Conservation (phyloP, 1,140 invertebrate genomes). For the Metopolophium dirhodum region DNA sequence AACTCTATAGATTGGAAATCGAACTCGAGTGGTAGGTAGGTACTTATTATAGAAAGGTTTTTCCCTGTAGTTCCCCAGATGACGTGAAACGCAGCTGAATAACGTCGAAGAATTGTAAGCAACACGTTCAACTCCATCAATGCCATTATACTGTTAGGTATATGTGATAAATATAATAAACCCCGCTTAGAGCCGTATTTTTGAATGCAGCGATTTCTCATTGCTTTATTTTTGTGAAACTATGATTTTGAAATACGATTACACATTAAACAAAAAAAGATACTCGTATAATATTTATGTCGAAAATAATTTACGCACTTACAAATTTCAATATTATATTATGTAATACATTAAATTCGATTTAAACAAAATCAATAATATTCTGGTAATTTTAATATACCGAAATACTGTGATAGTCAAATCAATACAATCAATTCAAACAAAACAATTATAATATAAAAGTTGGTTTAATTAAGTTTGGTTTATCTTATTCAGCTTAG, state of each 20-base stretch:
- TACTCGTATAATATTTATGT: neutral
- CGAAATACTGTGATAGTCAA: neutral
- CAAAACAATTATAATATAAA: neutral
- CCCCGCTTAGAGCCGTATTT: neutral
- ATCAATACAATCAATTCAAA: neutral
- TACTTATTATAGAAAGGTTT: neutral
- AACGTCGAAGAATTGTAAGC: neutral
- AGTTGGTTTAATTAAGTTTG: no score
- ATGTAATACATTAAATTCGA: no score
- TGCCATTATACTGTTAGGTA: neutral
- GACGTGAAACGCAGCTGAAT: neutral
- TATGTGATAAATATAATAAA: neutral
- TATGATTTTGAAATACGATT: neutral
- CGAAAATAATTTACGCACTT: neutral
- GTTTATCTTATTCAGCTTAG: neutral
- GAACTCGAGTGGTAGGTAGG: neutral
- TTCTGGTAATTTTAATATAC: neutral
- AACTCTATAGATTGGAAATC: neutral
- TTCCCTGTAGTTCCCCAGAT: neutral
- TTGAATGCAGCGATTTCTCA: neutral
- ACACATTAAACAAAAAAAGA: neutral
- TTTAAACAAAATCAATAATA: neutral
- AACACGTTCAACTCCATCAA: neutral
- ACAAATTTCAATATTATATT: neutral
- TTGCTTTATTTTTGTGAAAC: neutral